Conservation (phyloP, 2,113 vertebrate genomes). For the Ceyx cyanopectus region DNA sequence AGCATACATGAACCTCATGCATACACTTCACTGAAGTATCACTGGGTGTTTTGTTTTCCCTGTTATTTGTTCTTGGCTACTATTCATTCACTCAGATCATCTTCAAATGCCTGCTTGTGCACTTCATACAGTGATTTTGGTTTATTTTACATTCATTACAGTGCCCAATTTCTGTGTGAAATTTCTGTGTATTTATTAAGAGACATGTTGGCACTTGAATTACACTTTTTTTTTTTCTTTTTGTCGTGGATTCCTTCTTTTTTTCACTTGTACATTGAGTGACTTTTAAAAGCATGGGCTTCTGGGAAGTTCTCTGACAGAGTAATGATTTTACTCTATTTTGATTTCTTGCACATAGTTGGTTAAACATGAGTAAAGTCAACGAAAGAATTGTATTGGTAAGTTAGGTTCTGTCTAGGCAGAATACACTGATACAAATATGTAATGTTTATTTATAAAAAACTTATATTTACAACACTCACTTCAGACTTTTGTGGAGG, state of each 20-base stretch:
- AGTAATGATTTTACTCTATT: not conserved
- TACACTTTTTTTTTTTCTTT: not conserved
- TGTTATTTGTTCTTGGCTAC: not conserved
- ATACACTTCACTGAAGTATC: not conserved
- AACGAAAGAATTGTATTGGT: not conserved
- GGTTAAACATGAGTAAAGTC: not conserved
- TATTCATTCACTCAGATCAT: slow-evolving; percentile 11
- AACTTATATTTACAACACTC: not conserved
- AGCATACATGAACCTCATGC: not conserved
- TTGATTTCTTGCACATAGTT: not conserved
- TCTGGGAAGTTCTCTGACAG: not conserved
- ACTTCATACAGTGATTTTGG: slow-evolving; percentile 31
- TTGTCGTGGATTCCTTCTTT: not conserved
- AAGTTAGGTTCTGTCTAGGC: not conserved
- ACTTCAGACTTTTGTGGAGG: not conserved
- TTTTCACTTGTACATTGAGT: not conserved
- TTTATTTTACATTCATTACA: slow-evolving; percentile 43
- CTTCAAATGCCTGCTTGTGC: slow-evolving; percentile 31
- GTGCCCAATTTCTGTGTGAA: slow-evolving; percentile 34
- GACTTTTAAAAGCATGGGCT: not conserved
- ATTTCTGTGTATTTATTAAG: not conserved
- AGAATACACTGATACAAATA: not conserved
- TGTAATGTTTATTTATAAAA: not conserved
- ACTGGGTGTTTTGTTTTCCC: slow-evolving; percentile 9
- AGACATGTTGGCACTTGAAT: not conserved